phyloP scores from a whole-genome alignment of 1,140 invertebrate species.

The Euura lappo region DNA sequence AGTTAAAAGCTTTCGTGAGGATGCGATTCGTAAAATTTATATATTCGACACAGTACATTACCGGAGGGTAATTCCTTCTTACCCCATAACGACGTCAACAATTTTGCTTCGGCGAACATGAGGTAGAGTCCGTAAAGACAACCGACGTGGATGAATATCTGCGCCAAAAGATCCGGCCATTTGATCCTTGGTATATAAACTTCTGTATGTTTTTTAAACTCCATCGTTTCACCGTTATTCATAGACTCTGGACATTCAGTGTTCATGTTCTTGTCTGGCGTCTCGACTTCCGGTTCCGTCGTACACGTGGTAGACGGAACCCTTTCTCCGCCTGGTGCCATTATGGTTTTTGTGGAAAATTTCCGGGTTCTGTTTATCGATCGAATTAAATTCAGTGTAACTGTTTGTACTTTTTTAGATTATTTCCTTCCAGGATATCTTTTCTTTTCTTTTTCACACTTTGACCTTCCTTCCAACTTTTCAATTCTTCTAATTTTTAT shows the following conservation, averaged over 20 bases:
- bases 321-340: constrained; percentile 35
- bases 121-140: constrained; percentile 75
- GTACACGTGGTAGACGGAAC: constrained; percentile 21
- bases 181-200: constrained; percentile 68
- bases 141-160: constrained; percentile 72
- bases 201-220: constrained; percentile 42
- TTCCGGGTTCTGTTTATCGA: constrained; percentile 17
- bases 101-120: constrained; percentile 67
- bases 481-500: too few species aligned
- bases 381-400: too few species aligned
- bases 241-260: constrained; percentile 6
- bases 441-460: too few species aligned
- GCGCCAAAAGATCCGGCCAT: constrained; percentile 73
- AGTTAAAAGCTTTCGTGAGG: too few species aligned
- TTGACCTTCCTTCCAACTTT: too few species aligned
- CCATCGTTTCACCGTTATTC: constrained; percentile 12
- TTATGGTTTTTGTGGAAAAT: neutral
- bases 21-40: too few species aligned
- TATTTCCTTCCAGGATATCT: neutral
- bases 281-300: constrained; percentile 11
- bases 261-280: constrained; percentile 13
- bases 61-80: constrained; percentile 49
- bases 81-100: constrained; percentile 76
- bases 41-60: too few species aligned
- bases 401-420: too few species aligned